phyloP scores from a whole-genome alignment of 2,113 vertebrate species.

The Scopus umbretta region DNA sequence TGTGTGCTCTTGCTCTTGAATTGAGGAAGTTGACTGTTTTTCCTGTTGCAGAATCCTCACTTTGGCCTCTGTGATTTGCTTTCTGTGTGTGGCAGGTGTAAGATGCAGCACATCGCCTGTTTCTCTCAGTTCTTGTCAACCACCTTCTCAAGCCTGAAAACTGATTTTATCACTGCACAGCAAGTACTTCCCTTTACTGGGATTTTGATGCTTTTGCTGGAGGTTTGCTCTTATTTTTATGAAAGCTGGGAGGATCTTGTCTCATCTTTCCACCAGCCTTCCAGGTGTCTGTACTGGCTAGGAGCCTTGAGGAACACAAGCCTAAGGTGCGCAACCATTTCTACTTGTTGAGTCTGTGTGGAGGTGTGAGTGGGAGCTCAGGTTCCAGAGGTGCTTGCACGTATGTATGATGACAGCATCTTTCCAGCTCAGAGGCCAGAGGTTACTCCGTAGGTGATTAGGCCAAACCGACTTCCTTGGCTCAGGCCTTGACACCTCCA shows the following conservation, averaged over 20 bases:
- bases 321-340: background rate
- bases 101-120: background rate
- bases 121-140: background rate
- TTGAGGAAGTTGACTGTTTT: background rate
- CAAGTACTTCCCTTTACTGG: background rate
- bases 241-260: background rate
- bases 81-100: background rate
- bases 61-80: background rate
- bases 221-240: background rate
- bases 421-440: background rate
- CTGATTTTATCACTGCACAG: background rate
- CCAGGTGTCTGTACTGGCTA: background rate
- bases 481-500: background rate
- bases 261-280: background rate
- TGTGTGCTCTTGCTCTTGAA: background rate
- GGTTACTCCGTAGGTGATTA: background rate
- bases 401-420: fast-evolving
- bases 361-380: background rate
- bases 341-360: background rate
- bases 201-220: background rate
- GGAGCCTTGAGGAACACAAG: background rate
- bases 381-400: background rate
- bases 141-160: background rate
- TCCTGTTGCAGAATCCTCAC: background rate
- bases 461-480: background rate